These are phyloP conservation scores for Manduca sexta DNA, from an alignment of 1,140 invertebrate species.

Conservation along the genomic window DNA sequence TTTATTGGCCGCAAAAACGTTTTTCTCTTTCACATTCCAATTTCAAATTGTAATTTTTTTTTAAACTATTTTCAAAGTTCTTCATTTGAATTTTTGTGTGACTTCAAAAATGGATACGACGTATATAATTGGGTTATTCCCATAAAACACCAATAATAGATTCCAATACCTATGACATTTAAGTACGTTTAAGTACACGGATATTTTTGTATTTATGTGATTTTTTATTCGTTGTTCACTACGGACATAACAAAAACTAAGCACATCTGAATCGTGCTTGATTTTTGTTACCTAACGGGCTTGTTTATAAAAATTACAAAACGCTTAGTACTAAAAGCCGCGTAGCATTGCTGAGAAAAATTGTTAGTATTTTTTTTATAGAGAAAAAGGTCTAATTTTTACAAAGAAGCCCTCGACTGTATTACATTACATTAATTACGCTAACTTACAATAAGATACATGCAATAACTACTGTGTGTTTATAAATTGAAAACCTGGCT, in stretches of 20 bases:
- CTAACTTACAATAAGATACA: conserved; percentile 65
- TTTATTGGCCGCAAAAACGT: neutral
- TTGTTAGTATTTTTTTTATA: neutral
- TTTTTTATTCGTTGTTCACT: conserved; percentile 65
- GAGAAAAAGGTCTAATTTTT: conserved; percentile 11
- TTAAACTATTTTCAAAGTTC: neutral
- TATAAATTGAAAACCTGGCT: conserved; percentile 70
- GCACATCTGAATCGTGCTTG: conserved; percentile 24
- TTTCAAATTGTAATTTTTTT: no score
- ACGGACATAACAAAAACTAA: conserved; percentile 45
- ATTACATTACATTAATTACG: conserved; percentile 68
- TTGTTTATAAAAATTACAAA: conserved; percentile 31
- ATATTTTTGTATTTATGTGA: conserved; percentile 54
- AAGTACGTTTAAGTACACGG: conserved; percentile 54
- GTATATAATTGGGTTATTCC: conserved; percentile 25
- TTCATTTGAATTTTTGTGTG: neutral
- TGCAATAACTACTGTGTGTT: conserved; percentile 55
- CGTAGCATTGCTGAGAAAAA: no score
- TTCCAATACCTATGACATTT: conserved; percentile 62
- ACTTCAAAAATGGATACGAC: conserved; percentile 51
- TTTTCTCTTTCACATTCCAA: neutral
- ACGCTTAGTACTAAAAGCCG: neutral
- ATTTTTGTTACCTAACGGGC: conserved; percentile 28
- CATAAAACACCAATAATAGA: conserved; percentile 55
- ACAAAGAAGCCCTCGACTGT: neutral